Evolutionary conservation across 1,140 invertebrate genomes (phyloP), one percentile per base, ranked within the genome.

Genomic region (Drosophila trapezifrons): DNA sequence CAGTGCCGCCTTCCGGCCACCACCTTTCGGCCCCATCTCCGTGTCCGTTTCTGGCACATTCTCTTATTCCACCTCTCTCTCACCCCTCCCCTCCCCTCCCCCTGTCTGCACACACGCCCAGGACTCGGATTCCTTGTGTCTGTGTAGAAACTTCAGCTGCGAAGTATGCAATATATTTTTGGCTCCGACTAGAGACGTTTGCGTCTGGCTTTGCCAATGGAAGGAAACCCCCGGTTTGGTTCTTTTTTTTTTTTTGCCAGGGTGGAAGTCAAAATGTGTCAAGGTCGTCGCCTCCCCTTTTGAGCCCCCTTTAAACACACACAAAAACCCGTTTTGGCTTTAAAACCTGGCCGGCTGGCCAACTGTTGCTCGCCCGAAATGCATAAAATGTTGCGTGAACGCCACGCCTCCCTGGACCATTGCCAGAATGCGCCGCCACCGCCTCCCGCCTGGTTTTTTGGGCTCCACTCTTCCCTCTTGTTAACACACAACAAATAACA

Each of bases 111-210:
- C 45, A 25, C 38, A 65, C 59, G 54, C 38, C 29, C 60, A 29
- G 65, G 46, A 32, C 29, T 32, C 29, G 29, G 29, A 69, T 66
- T 66, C 65, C 62, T 66, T 67, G 45, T 79, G 40, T 67, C 29
- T 78, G 58, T 55, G 54, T 76, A 59, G 63, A 52, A 84, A 84
- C 80, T 83, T 84, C 77, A 84, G 62, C 59, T 57, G 65, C 70
- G 71, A 79, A 82, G 83, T 83, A 73, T 87, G 83, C 79, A 79
- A 87, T 89, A 87, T 89, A 87, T 87, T 87, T 87, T 87, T 87
- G 83, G 82, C 71, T 76, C 79, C 74, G 78, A 85, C 74, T 77
- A 56, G 74, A 77, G 74, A 77, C 74, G 73, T 77, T 77, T 77
- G 54, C 78, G 73, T 29, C 43, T 71, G 72, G 80, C 60, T 84